Evolutionary conservation across 2,797 vertebrate genomes (phyloP).

Genomic region (Diplodus puntazzo): DNA sequence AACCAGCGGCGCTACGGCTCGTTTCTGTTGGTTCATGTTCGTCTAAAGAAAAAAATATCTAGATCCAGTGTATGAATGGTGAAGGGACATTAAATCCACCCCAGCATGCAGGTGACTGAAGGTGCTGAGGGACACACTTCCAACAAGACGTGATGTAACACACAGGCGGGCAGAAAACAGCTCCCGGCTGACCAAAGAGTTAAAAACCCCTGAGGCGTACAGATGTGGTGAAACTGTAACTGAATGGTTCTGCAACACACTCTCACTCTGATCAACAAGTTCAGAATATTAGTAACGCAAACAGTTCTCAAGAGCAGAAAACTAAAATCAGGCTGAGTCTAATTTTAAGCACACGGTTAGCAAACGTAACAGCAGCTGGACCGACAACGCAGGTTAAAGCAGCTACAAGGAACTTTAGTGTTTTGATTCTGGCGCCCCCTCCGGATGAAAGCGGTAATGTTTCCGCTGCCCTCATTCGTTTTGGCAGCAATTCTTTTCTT

Average conservation of each 20-base stretch:
- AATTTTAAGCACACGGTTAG: neutral
- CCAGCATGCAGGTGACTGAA: conserved; percentile 32
- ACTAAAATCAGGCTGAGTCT: neutral
- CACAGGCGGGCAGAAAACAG: too few species aligned
- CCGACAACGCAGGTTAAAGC: too few species aligned
- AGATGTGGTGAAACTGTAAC: neutral
- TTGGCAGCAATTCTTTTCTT: too few species aligned
- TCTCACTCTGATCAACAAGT: neutral
- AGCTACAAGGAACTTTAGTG: too few species aligned
- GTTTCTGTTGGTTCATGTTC: neutral
- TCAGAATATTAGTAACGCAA: conserved; percentile 4
- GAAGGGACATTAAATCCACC: conserved; percentile 5
- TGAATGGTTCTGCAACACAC: neutral
- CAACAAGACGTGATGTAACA: neutral
- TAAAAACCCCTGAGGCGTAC: neutral
- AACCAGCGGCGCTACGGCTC: neutral
- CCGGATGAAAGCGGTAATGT: too few species aligned
- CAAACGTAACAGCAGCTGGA: too few species aligned
- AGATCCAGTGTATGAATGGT: neutral
- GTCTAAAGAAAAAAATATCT: neutral
- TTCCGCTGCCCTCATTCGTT: too few species aligned
- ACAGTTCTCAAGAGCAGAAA: conserved; percentile 20
- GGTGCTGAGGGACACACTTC: conserved; percentile 1
- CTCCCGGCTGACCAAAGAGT: too few species aligned
- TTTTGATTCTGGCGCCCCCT: too few species aligned